Base-by-base conservation (phyloP, 1,140 invertebrate genomes). In the Dendrolimus punctatus region DNA sequence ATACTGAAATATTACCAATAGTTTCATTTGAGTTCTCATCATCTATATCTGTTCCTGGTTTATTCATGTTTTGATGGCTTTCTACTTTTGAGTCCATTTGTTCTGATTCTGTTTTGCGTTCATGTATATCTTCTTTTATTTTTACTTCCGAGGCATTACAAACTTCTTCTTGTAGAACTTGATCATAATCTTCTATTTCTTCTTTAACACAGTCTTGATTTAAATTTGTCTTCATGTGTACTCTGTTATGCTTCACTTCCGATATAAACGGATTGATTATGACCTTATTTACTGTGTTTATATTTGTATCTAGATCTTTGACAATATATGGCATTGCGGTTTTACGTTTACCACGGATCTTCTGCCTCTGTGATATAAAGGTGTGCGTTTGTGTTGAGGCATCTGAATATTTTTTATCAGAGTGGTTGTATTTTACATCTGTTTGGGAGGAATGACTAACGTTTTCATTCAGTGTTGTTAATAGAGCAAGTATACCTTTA, bases 21-120 rank as follows among this genome's bases (percentile, higher is more conserved):
- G 69, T 78, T 5, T 53, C 53, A 5, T 68, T 63, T 0, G 76
- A 79, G 6, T 78, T 67, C 10, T 81, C 78, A 38, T 76, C 61
- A 6, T n/a, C 9, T 8, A 37, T 9, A 39, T 49, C 6, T 38
- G 9, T 39, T 9, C 38, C 9, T 2, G 38, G n/a, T 7, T 49
- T 38, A 39, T 49, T 38, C 4, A 23, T 44, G 40, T 36, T 5
- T 51, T 46, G 45, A 50, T 49, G 10, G 49, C 10, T 39, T 51
- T 42, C 42, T 58, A 61, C 8, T 62, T 49, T 0, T 52, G 23
- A 3, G 62, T 3, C 23, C 23, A 23, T 23, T 23, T 23, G 23
- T 23, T 23, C 23, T 23, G 23, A 23, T 23, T 23, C 23, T 3
- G 23, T 23, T 23, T 1, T 2, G 23, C 1, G 3, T 23, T 23